A percentile compares a stretch with the other conserved stretches of the same genome.
phyloP scores from a whole-genome alignment of 2,888 invertebrate genomes.

The Nomada lathburiana region DNA sequence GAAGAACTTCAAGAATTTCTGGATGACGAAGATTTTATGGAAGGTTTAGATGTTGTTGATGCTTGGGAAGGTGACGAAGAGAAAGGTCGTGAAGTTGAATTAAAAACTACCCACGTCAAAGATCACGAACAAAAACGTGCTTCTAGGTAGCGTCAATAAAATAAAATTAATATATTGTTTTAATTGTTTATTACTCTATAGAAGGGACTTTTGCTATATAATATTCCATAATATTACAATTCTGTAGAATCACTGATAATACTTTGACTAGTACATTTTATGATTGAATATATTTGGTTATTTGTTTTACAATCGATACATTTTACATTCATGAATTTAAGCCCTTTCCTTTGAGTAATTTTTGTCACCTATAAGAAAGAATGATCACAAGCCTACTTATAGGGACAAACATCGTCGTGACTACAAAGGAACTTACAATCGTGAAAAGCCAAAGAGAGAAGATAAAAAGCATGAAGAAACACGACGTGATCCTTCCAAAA shows the following conservation, averaged over 20 bases:
- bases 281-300: too few species aligned
- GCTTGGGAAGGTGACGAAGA: slow-evolving; percentile 81
- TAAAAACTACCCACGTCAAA: slow-evolving; percentile 27
- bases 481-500: slow-evolving; percentile 81
- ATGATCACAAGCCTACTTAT: slow-evolving; percentile 74
- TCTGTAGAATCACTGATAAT: neutral
- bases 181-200: slow-evolving; percentile 15
- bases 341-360: slow-evolving; percentile 21
- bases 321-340: slow-evolving; percentile 29
- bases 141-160: slow-evolving; percentile 72
- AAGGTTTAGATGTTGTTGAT: slow-evolving; percentile 81
- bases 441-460: slow-evolving; percentile 72
- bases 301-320: slow-evolving; percentile 5
- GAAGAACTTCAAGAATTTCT: slow-evolving; percentile 80
- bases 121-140: slow-evolving; percentile 57
- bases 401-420: slow-evolving; percentile 76
- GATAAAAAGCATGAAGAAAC: slow-evolving; percentile 76
- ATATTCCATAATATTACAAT: neutral
- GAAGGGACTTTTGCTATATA: slow-evolving; percentile 23
- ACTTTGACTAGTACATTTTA: neutral
- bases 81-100: slow-evolving; percentile 56
- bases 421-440: slow-evolving; percentile 66
- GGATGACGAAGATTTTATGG: slow-evolving; percentile 80
- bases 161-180: slow-evolving; percentile 26
- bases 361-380: slow-evolving; percentile 27